Conservation (phyloP, 1,140 invertebrate genomes). For the Ips nitidus region DNA sequence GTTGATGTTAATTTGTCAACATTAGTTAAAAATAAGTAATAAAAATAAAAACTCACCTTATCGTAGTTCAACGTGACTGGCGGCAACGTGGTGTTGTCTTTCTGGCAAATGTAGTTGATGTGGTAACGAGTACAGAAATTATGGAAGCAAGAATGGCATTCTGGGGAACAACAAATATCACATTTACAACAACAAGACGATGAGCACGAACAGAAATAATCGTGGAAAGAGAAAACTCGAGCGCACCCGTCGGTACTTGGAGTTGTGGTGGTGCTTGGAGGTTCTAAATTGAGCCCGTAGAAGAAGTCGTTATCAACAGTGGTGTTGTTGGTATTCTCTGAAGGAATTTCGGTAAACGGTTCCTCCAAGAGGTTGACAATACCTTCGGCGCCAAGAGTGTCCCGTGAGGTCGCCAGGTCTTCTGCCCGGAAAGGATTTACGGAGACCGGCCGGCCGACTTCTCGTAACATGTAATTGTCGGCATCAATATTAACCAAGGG, state of each 20-base stretch:
- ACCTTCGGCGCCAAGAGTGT: constrained; percentile 24
- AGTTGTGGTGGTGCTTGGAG: constrained; percentile 13
- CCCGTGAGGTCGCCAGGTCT: constrained; percentile 50
- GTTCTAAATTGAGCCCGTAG: constrained; percentile 29
- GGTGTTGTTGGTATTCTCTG: not conserved
- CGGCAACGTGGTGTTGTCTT: constrained; percentile 57
- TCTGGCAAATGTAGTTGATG: constrained; percentile 59
- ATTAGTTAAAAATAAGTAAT: not conserved
- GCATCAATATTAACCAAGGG: constrained; percentile 56
- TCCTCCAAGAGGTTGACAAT: constrained; percentile 25
- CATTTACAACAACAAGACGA: constrained; percentile 63
- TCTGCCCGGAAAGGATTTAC: constrained; percentile 31
- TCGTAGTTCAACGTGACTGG: constrained; percentile 55
- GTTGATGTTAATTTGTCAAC: no score
- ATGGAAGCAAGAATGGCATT: constrained; percentile 70
- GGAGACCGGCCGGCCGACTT: constrained; percentile 45
- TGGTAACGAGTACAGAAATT: constrained; percentile 60
- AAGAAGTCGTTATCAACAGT: constrained; percentile 13
- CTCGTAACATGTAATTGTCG: constrained; percentile 65
- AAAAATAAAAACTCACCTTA: constrained; percentile 39
- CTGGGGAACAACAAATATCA: constrained; percentile 62
- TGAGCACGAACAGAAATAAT: constrained; percentile 57
- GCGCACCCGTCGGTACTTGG: constrained; percentile 52
- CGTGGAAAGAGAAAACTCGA: constrained; percentile 57
- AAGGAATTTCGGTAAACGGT: constrained; percentile 4